phyloP scores from a whole-genome alignment of 2,888 invertebrate species.

The Xylocampa areola region DNA sequence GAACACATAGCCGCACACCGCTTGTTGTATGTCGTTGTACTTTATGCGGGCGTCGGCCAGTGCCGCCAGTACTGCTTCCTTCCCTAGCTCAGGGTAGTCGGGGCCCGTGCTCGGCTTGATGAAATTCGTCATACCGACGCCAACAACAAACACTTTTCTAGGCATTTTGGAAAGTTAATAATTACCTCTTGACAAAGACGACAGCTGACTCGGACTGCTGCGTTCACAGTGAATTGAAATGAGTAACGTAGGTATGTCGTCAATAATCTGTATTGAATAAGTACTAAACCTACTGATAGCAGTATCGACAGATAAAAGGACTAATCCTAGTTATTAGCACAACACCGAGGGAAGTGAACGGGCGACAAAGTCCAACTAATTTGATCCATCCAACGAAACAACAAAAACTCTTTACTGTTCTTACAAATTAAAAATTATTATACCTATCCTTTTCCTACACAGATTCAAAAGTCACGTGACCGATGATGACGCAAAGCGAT shows the following conservation, averaged over 20 bases:
- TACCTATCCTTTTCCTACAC: too few relatives aligned
- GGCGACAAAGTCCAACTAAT: slow-evolving; percentile 30
- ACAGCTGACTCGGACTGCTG: slow-evolving; percentile 69
- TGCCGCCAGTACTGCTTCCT: slow-evolving; percentile 97
- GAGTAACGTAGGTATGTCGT: slow-evolving; percentile 43
- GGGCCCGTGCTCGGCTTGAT: slow-evolving; percentile 97
- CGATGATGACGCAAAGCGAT: slow-evolving; percentile 5
- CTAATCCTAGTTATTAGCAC: slow-evolving; percentile 37
- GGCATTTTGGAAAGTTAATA: slow-evolving; percentile 81
- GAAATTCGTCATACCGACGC: slow-evolving; percentile 99
- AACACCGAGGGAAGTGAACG: slow-evolving; percentile 29
- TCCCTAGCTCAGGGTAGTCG: slow-evolving; percentile 98
- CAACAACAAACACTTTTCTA: slow-evolving; percentile 95
- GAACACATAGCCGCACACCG: slow-evolving; percentile 97
- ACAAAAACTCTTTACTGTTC: too few relatives aligned
- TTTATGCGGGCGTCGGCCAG: slow-evolving; percentile 94
- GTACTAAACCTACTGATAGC: slow-evolving; percentile 29
- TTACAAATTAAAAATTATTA: too few relatives aligned
- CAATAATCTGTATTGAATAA: slow-evolving; percentile 32
- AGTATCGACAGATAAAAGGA: slow-evolving; percentile 49
- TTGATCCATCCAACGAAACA: not conserved
- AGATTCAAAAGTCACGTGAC: slow-evolving; percentile 4
- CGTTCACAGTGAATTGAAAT: slow-evolving; percentile 52
- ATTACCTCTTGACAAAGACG: slow-evolving; percentile 80
- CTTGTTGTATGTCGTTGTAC: slow-evolving; percentile 95